These are phyloP conservation scores for Brachionus rotundiformis DNA, from an alignment of 1,140 invertebrate genomes.

Conservation along the genomic window DNA sequence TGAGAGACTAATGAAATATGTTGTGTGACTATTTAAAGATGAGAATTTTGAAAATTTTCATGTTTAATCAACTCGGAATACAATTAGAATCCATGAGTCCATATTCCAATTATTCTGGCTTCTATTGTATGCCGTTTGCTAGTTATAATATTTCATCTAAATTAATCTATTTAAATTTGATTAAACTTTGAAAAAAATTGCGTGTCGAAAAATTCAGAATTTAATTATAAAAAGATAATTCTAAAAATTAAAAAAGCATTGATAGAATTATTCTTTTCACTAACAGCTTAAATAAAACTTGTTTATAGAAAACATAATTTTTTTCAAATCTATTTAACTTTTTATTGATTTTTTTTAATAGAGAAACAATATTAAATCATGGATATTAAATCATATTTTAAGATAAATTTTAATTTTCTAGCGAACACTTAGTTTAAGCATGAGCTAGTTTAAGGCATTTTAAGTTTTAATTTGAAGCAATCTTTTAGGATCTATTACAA, in stretches of 20 bases:
- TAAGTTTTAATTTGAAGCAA: background rate
- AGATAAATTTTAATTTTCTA: slow-evolving; percentile 21
- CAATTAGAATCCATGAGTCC: slow-evolving; percentile 6
- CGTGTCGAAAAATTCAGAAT: background rate
- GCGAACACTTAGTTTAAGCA: background rate
- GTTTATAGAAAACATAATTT: slow-evolving; percentile 1
- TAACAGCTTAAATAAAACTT: background rate
- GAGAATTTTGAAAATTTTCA: background rate
- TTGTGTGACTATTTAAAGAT: background rate
- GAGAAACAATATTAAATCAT: background rate
- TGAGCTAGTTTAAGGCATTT: background rate
- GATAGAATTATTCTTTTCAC: background rate
- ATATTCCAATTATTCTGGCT: slow-evolving; percentile 2
- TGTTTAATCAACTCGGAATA: background rate
- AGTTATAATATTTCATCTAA: background rate
- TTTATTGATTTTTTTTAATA: slow-evolving; percentile 2
- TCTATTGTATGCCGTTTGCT: background rate
- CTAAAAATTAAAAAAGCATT: background rate
- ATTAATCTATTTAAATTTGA: slow-evolving; percentile 26
- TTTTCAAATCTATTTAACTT: slow-evolving; percentile 7
- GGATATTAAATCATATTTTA: background rate
- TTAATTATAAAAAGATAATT: slow-evolving; percentile 5
- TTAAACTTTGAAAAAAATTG: slow-evolving; percentile 7
- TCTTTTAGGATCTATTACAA: background rate
- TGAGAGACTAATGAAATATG: background rate